These are phyloP conservation scores for Glandiceps talaboti DNA, from an alignment of 53 echinoderm and acorn worm genomes.

Conservation along the genomic window DNA sequence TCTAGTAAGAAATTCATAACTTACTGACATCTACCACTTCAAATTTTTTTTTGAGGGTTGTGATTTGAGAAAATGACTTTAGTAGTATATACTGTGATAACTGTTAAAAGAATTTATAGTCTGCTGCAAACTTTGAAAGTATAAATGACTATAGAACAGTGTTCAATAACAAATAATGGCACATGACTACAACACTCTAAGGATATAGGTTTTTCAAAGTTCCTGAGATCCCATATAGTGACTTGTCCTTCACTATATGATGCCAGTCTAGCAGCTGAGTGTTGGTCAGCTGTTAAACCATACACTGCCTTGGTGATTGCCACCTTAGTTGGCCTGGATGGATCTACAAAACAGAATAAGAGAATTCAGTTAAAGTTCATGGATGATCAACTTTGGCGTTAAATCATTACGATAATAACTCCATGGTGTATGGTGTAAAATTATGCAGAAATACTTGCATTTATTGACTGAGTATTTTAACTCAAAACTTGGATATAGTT, in stretches of 20 bases:
- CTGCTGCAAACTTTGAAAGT: too few species aligned
- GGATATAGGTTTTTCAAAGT: slow-evolving; percentile 93
- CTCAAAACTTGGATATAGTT: background rate
- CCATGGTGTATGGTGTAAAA: background rate
- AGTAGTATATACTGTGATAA: too few species aligned
- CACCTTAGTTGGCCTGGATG: slow-evolving; percentile 40
- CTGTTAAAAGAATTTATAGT: too few species aligned
- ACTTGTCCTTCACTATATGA: slow-evolving; percentile 69
- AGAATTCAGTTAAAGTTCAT: too few species aligned
- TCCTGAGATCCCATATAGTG: slow-evolving; percentile 80
- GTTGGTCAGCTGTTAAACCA: slow-evolving; percentile 59
- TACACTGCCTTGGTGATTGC: slow-evolving; percentile 73
- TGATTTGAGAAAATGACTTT: too few species aligned
- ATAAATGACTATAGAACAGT: too few species aligned
- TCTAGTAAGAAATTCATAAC: too few species aligned
- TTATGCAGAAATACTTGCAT: background rate
- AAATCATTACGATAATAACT: background rate
- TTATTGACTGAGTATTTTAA: background rate
- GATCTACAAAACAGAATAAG: slow-evolving; percentile 23
- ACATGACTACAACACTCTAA: too few species aligned
- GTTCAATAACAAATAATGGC: too few species aligned
- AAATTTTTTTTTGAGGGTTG: too few species aligned
- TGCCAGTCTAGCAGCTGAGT: slow-evolving; percentile 58
- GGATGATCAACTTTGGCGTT: too few species aligned
- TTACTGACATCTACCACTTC: too few species aligned